Conservation (phyloP, 2,888 invertebrate species). For the Panorpa germanica region DNA sequence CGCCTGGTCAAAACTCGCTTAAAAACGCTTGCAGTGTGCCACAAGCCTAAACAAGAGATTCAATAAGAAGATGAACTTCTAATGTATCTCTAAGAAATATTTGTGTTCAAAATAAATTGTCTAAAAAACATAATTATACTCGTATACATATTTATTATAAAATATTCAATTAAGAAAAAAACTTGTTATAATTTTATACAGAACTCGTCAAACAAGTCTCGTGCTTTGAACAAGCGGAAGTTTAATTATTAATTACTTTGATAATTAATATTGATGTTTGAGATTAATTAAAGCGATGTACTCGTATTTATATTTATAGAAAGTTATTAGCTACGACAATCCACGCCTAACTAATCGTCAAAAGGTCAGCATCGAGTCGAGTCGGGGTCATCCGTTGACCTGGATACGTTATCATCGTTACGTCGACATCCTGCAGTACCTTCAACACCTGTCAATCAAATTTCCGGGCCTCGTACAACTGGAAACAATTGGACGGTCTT, state of each 20-base stretch:
- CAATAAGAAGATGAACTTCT: too few species aligned
- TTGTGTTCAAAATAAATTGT: too few species aligned
- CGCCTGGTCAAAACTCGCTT: too few species aligned
- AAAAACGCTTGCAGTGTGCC: too few species aligned
- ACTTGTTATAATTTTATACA: too few species aligned
- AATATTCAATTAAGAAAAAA: too few species aligned
- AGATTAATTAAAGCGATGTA: too few species aligned
- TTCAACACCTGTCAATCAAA: conserved; percentile 44
- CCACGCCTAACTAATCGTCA: conserved; percentile 41
- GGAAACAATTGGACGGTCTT: conserved; percentile 50
- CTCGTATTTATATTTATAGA: conserved; percentile 21
- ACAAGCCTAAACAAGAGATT: too few species aligned
- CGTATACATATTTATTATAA: too few species aligned
- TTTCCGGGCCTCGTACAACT: conserved; percentile 45
- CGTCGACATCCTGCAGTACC: conserved; percentile 44
- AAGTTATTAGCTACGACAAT: conserved; percentile 48
- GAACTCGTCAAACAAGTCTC: too few species aligned
- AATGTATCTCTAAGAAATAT: too few species aligned
- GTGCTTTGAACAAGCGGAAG: conserved; percentile 2
- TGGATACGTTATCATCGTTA: conserved; percentile 56
- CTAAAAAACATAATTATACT: too few species aligned
- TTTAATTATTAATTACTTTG: neutral
- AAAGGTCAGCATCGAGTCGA: conserved; percentile 32
- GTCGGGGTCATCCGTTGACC: conserved; percentile 42
- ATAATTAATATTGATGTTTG: neutral